Conservation (phyloP, 2,113 vertebrate species). For the Xiphorhynchus elegans region DNA sequence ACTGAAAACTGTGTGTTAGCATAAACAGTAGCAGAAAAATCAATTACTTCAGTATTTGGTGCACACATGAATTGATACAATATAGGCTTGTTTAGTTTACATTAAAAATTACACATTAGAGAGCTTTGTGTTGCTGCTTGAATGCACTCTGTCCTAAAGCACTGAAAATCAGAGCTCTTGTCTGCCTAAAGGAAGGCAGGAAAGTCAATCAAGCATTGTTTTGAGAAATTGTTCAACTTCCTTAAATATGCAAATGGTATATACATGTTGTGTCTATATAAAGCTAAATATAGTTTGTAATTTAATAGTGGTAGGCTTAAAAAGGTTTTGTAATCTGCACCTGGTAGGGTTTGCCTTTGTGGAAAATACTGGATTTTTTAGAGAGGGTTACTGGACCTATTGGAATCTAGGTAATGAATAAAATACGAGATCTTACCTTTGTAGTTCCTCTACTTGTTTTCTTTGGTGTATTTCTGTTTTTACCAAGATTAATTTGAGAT, state of each 20-base stretch:
- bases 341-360: background rate
- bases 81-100: background rate
- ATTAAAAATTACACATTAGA: background rate
- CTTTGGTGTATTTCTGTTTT: background rate
- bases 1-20: background rate
- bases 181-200: slow-evolving; percentile 2
- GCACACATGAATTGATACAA: background rate
- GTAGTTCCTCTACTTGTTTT: background rate
- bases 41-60: background rate
- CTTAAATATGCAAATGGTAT: background rate
- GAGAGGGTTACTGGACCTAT: background rate
- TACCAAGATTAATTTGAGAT: background rate
- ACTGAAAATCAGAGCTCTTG: background rate
- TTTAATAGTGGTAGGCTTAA: background rate
- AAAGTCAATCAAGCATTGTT: slow-evolving; percentile 35
- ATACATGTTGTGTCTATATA: background rate
- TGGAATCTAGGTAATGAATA: background rate
- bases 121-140: background rate
- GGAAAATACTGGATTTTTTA: background rate
- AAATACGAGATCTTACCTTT: background rate
- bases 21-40: background rate
- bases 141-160: background rate
- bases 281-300: background rate
- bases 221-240: background rate
- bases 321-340: background rate